Evolutionary conservation across 2,888 invertebrate species (phyloP).

Genomic region (Agrochola macilenta): DNA sequence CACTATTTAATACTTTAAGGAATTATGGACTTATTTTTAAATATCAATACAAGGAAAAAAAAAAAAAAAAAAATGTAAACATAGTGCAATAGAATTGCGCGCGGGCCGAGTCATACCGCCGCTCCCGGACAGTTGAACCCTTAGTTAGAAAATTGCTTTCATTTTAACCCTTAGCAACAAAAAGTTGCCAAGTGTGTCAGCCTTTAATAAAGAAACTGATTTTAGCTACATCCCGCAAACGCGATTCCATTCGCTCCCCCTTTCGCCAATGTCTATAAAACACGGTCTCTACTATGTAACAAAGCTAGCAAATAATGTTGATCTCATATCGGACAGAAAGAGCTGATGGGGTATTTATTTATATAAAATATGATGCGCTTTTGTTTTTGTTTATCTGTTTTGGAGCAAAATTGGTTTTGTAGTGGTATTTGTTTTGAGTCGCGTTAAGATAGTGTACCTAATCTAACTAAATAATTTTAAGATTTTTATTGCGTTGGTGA

Average conservation of each 20-base stretch:
- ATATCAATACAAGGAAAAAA: too few relatives aligned
- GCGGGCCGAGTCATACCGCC: too few relatives aligned
- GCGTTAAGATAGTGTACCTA: conserved; percentile 2
- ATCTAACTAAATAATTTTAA: background rate
- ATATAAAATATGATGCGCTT: conserved; percentile 63
- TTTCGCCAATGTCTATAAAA: conserved; percentile 81
- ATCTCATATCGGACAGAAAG: conserved; percentile 71
- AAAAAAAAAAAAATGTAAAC: too few relatives aligned
- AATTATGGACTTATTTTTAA: too few relatives aligned
- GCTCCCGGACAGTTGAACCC: too few relatives aligned
- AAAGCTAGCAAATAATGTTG: conserved; percentile 75
- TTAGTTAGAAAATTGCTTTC: too few relatives aligned
- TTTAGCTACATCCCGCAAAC: conserved; percentile 73
- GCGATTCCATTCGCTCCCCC: conserved; percentile 75
- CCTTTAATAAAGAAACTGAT: conserved; percentile 60
- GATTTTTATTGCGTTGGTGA: background rate
- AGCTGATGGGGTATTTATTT: conserved; percentile 70
- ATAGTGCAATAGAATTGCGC: too few relatives aligned
- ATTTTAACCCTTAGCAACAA: background rate
- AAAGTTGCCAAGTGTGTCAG: conserved; percentile 31
- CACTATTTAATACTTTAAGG: too few relatives aligned
- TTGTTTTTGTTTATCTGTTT: conserved; percentile 53
- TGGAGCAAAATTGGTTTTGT: conserved; percentile 24
- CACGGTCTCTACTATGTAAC: conserved; percentile 75
- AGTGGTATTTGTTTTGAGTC: conserved; percentile 7